phyloP scores from a whole-genome alignment of 2,797 vertebrate genomes.

The Pseudochromis fuscus region DNA sequence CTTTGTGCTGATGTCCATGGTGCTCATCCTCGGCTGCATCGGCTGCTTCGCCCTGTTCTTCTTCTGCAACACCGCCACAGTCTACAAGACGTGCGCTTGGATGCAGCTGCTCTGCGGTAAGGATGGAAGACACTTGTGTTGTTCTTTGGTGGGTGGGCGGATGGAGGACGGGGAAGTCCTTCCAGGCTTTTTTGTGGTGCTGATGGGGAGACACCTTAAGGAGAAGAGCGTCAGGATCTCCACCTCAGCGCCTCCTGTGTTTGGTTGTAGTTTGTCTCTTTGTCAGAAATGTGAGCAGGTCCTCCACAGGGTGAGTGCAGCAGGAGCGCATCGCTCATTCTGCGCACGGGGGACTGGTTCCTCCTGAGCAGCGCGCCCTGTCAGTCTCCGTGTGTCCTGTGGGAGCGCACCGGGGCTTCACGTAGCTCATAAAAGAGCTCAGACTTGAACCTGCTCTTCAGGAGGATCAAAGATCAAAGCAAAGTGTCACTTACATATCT shows the following conservation, averaged over 20 bases:
- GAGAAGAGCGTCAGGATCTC: neutral
- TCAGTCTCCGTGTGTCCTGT: neutral
- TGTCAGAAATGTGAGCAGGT: slow-evolving; percentile 1
- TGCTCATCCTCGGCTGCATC: slow-evolving; percentile 93
- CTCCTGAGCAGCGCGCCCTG: neutral
- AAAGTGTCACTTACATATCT: no score
- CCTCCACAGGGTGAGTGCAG: slow-evolving; percentile 13
- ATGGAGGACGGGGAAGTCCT: neutral
- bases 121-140: slow-evolving; percentile 20
- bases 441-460: neutral
- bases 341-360: neutral
- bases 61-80: slow-evolving; percentile 95
- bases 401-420: neutral
- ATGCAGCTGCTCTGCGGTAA: slow-evolving; percentile 95
- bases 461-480: neutral
- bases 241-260: neutral
- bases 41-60: slow-evolving; percentile 93
- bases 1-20: slow-evolving; percentile 94
- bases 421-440: neutral
- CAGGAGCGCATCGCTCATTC: slow-evolving; percentile 25
- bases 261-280: neutral
- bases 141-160: neutral
- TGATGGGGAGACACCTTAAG: neutral
- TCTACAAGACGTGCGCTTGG: slow-evolving; percentile 97
- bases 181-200: neutral